Conservation (phyloP, 2,797 vertebrate species). For the Tinamus major region DNA sequence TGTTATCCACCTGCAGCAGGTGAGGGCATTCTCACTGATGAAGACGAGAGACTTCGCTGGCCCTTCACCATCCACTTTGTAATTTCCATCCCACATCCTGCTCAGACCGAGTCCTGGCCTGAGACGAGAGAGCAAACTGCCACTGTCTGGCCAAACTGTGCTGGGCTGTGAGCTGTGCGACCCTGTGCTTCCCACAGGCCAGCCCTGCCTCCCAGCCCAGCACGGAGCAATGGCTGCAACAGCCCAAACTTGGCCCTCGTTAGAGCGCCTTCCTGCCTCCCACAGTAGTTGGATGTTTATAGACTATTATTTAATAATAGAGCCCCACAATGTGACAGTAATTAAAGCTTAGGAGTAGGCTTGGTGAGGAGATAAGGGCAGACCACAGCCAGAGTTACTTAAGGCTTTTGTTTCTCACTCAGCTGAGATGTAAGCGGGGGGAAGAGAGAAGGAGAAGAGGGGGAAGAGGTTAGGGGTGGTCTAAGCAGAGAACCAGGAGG, state of each 20-base stretch:
- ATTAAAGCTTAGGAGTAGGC: neutral
- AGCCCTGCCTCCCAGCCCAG: neutral
- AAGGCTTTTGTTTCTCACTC: neutral
- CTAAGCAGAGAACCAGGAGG: neutral
- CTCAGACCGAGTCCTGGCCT: constrained; percentile 23
- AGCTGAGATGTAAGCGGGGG: neutral
- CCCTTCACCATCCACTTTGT: neutral
- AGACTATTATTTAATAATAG: neutral
- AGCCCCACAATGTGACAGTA: neutral
- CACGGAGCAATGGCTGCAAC: neutral
- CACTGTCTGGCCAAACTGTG: constrained; percentile 40
- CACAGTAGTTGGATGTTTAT: neutral
- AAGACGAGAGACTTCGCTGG: neutral
- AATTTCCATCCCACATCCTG: constrained; percentile 29
- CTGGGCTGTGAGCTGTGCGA: neutral
- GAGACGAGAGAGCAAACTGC: constrained; percentile 8
- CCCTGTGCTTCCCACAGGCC: neutral
- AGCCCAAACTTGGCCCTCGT: neutral
- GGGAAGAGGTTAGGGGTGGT: neutral
- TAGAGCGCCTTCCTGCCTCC: neutral
- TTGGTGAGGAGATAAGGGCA: neutral
- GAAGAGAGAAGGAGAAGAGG: neutral
- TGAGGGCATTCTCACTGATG: neutral
- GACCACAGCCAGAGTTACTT: neutral
- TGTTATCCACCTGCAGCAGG: neutral